Base-by-base conservation (phyloP, 2,888 invertebrate genomes). In the Xanthostigma xanthostigma region DNA sequence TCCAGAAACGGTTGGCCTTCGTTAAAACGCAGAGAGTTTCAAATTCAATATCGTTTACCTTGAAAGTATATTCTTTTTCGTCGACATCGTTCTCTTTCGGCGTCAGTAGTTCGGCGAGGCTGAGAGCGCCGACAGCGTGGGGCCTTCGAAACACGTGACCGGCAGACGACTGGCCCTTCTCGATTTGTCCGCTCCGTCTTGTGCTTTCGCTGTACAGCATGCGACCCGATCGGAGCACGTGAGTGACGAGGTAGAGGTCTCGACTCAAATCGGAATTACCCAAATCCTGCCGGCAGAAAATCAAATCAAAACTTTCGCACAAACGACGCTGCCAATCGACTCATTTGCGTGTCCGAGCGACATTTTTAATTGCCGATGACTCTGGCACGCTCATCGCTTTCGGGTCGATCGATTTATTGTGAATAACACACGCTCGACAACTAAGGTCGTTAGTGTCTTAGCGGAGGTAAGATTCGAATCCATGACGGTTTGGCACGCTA, bases 161-260 rank as follows among this genome's bases (percentile, higher is more conserved):
- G 45, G 60, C 62, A 10, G 53, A 47, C 13, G 60, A 55, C 44
- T 60, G 58, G 51, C 64, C 59, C 56, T 67, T 68, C 48, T 68
- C 68, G 63, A 66, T 66, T 11, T 42, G 64, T 63, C 45, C 27
- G 39, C 46, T 36, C 64, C 68, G 65, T 55, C 69, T 67, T 2
- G 68, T 64, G 60, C 73, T 75, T 60, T 73, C 74, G 36, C 71
- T 70, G 53, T 78, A 78, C 12, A 88, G 75, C 77, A 91, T 89
- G 59, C 85, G 76, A 2, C 94, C 94, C 47, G 91, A 83, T 45
- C 94, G 77, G 70, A 92, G 84, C 43, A 94, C 87, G 66, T 92
- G 90, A 53, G 89, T 89, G 36, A 94, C 84, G 55, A 95, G 73
- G 72, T 85, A 92, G 27, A 93, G 73, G 59, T 94, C 92, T 51